These are phyloP conservation scores for Numida meleagris DNA, from an alignment of 2,113 vertebrate species.

Conservation along the genomic window DNA sequence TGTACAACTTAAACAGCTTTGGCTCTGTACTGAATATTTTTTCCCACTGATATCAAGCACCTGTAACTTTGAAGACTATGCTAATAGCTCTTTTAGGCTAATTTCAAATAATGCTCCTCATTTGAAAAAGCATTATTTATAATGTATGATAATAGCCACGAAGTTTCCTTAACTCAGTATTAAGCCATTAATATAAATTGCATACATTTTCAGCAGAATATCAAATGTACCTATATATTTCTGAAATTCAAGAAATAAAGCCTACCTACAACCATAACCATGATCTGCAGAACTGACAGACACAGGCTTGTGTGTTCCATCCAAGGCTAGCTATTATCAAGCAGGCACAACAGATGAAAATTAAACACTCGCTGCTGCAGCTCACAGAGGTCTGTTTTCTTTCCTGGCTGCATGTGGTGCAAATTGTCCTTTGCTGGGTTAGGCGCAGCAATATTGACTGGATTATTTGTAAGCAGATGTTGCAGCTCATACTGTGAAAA, in stretches of 20 bases:
- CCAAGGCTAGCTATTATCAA: not conserved
- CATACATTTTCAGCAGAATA: not conserved
- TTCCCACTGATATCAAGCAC: not conserved
- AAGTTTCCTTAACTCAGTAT: not conserved
- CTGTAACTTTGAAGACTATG: not conserved
- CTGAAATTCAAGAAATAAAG: not conserved
- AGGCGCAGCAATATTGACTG: not conserved
- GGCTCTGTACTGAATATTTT: not conserved
- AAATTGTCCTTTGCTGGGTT: conserved; percentile 35
- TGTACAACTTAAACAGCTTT: not conserved
- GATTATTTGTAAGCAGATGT: conserved; percentile 1
- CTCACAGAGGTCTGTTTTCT: conserved; percentile 10
- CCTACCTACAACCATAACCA: not conserved
- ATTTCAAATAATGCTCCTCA: not conserved
- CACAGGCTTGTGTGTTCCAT: not conserved
- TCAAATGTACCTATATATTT: not conserved
- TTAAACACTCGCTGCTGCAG: not conserved
- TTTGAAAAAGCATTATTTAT: not conserved
- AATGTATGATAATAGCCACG: not conserved
- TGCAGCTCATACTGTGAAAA: conserved; percentile 8
- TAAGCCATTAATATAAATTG: not conserved
- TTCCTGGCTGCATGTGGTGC: not conserved
- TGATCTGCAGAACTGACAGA: not conserved
- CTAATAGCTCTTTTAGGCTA: not conserved
- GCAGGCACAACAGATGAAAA: not conserved